phyloP scores from a whole-genome alignment of 2,888 invertebrate genomes.

The Mellilla xanthometata region DNA sequence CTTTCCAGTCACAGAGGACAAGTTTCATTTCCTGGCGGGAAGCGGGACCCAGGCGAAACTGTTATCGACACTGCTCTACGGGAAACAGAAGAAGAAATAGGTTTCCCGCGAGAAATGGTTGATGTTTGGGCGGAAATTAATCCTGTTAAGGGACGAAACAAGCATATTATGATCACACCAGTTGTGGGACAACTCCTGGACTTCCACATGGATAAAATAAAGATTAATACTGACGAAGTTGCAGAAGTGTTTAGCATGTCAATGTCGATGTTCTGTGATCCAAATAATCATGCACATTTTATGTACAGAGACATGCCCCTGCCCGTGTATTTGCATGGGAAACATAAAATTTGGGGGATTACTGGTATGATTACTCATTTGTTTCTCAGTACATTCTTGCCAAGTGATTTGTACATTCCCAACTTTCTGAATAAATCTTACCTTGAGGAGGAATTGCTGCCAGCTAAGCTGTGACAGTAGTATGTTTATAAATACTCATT shows the following conservation, averaged over 20 bases:
- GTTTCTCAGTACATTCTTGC: conserved; percentile 69
- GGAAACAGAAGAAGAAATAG: conserved; percentile 95
- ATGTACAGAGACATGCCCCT: conserved; percentile 79
- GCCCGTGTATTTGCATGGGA: conserved; percentile 81
- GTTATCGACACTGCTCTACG: conserved; percentile 89
- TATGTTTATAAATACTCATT: too few relatives aligned
- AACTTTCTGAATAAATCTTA: conserved; percentile 55
- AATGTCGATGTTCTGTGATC: conserved; percentile 84
- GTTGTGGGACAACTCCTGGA: conserved; percentile 84
- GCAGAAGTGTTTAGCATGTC: conserved; percentile 89
- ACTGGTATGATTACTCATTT: conserved; percentile 90
- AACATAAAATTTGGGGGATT: conserved; percentile 88
- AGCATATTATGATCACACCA: conserved; percentile 85
- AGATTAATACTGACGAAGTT: conserved; percentile 88
- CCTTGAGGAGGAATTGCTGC: conserved; percentile 53
- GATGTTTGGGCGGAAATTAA: conserved; percentile 86
- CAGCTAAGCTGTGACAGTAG: conserved; percentile 58
- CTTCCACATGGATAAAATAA: conserved; percentile 75
- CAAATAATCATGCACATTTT: conserved; percentile 83
- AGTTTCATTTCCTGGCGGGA: conserved; percentile 94
- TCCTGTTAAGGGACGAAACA: conserved; percentile 52
- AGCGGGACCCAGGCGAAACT: conserved; percentile 85
- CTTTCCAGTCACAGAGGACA: conserved; percentile 90
- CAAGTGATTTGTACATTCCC: conserved; percentile 48
- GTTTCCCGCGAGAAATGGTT: conserved; percentile 82